A percentile compares a stretch with the other conserved stretches of the same genome.
These are phyloP conservation scores for Sminthurinus aureus DNA, from an alignment of 2,888 invertebrate species.

Conservation along the genomic window DNA sequence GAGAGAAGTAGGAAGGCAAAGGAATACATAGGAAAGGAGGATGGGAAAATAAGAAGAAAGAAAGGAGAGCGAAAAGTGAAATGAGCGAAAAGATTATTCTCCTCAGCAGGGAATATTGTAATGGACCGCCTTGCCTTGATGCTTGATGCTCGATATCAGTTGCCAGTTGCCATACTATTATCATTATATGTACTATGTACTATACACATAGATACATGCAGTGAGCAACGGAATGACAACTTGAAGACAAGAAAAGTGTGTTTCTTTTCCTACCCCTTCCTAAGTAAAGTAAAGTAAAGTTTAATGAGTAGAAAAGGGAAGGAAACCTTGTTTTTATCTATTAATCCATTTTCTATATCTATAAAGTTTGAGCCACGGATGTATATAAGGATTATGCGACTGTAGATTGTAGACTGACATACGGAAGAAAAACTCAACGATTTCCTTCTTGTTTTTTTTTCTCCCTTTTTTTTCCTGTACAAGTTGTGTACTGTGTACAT, in stretches of 20 bases:
- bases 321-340: no score
- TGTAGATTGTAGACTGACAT: background rate
- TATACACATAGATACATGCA: no score
- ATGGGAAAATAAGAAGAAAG: slow-evolving; percentile 2
- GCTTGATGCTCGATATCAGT: background rate
- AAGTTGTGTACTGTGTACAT: background rate
- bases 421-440: background rate
- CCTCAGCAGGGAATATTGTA: slow-evolving; percentile 16
- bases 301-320: slow-evolving; percentile 13
- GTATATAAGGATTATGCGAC: background rate
- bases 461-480: background rate
- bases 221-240: slow-evolving; percentile 2
- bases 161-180: no score
- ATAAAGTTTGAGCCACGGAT: background rate
- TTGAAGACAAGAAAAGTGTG: slow-evolving; percentile 31
- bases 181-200: no score
- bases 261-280: background rate
- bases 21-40: background rate
- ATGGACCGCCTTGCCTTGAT: slow-evolving; percentile 32
- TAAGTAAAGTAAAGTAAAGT: background rate
- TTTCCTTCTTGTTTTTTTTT: background rate
- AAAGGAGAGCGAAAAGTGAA: background rate
- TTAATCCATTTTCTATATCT: no score
- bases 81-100: background rate
- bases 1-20: no score